phyloP scores from a whole-genome alignment of 2,797 vertebrate genomes.

The Amblyopsis hoosieri region DNA sequence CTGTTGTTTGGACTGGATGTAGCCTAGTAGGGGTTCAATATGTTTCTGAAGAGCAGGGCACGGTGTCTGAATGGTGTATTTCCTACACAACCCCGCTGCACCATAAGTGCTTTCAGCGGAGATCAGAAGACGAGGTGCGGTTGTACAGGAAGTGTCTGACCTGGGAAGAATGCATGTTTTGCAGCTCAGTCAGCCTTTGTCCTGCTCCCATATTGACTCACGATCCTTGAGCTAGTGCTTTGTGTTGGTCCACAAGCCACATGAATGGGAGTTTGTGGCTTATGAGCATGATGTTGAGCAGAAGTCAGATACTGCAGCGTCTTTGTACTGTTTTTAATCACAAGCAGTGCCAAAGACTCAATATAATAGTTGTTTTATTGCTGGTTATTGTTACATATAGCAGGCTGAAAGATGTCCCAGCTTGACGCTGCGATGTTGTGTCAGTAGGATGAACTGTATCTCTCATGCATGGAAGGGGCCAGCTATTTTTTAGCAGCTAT shows the following conservation, averaged over 20 bases:
- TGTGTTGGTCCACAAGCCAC: conserved; percentile 19
- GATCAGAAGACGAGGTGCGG: conserved; percentile 19
- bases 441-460: no score
- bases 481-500: conserved; percentile 11
- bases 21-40: not conserved
- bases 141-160: conserved; percentile 36
- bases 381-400: no score
- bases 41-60: not conserved
- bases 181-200: conserved; percentile 17
- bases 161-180: conserved; percentile 37
- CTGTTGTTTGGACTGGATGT: no score
- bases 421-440: not conserved
- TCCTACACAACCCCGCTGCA: no score
- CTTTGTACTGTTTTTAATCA: conserved; percentile 19
- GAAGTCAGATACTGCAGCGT: not conserved
- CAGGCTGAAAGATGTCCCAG: no score
- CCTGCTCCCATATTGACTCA: conserved; percentile 18
- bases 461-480: conserved; percentile 27
- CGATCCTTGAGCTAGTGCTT: conserved; percentile 4
- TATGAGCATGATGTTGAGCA: conserved; percentile 6
- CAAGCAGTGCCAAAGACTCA: conserved; percentile 17
- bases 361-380: not conserved
- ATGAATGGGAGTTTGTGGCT: conserved; percentile 12
- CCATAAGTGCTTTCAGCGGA: conserved; percentile 4
- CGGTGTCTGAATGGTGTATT: no score